Base-by-base conservation (phyloP, 1,140 invertebrate species). In the Hylaeus anthracinus region DNA sequence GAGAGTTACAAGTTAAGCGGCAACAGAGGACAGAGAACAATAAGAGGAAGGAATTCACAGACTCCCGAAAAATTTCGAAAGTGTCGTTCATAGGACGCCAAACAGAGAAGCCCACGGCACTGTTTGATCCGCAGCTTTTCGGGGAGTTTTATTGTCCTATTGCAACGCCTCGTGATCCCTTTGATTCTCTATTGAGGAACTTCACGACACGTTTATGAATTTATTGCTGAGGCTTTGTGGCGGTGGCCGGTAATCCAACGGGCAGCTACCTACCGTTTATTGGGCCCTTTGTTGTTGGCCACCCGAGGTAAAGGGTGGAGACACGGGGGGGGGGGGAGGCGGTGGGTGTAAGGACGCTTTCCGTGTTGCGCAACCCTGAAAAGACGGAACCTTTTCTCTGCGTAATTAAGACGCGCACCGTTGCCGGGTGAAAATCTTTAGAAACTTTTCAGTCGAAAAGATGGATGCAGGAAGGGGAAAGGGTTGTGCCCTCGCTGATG, bases 401-500 rank as follows among this genome's bases (percentile, higher is more conserved):
- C 82, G 83, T 90, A 91, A 91, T 92, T 90, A 91, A 92, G 90
- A 90, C 86, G 85, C 86, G 81, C 69, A 55, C 58, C 51, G 14
- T 55, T 15, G 55, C 48, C 14, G 9, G 15, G 4, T 39, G 66
- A 85, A 88, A 91, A 90, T 90, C 90, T 91, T 90, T 88, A 87
- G 84, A 88, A 91, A 90, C 85, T 92, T 92, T 91, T 91, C 90
- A 90, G 83, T 72, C 84, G 81, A 84, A 88, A 89, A 91, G 91
- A 91, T 91, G 91, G 89, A 91, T 91, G 89, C 88, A 91, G 91
- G 91, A 92, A 90, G 85, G 82, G 82, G 86, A 91, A 90, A 89
- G 90, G 88, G 90, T 90, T 90, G 83, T 67, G 69, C 84, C 60
- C 56, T 53, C 78, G 85, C 86, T 90, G 90, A 92, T 88, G 87